phyloP scores from a whole-genome alignment of 2,888 invertebrate genomes.

The Erannis defoliaria region DNA sequence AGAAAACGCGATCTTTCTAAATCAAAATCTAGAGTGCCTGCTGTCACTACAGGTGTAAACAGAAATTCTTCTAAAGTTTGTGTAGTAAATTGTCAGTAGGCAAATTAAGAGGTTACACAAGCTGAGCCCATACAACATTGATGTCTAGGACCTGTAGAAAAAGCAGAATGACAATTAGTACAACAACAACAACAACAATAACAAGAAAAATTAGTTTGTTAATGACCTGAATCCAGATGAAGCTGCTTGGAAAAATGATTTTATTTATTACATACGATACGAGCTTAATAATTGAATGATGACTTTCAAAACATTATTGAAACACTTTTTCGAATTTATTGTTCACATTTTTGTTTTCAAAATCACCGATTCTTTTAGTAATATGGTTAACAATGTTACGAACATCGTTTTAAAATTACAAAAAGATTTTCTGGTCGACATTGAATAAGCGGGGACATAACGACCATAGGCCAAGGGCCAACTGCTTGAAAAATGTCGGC shows the following conservation, averaged over 20 bases:
- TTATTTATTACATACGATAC: background rate
- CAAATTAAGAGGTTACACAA: slow-evolving; percentile 22
- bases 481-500: slow-evolving; percentile 15
- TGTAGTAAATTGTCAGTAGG: background rate
- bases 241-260: slow-evolving; percentile 39
- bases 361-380: background rate
- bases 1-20: background rate
- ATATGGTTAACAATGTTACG: background rate
- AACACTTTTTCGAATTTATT: too few relatives aligned
- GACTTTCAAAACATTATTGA: too few relatives aligned
- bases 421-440: slow-evolving; percentile 7
- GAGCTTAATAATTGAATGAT: too few relatives aligned
- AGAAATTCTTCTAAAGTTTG: background rate
- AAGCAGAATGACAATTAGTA: slow-evolving; percentile 40
- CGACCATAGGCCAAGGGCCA: slow-evolving; percentile 21
- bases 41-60: background rate
- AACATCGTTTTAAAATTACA: slow-evolving; percentile 1
- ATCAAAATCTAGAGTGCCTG: too few relatives aligned
- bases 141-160: slow-evolving; percentile 38
- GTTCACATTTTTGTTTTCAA: background rate
- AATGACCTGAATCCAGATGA: slow-evolving; percentile 35
- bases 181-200: slow-evolving; percentile 23
- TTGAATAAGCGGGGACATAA: slow-evolving; percentile 11
- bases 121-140: slow-evolving; percentile 21
- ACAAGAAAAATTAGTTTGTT: slow-evolving; percentile 25